Evolutionary conservation across 2,113 vertebrate species (phyloP).

Genomic region (Alethe castanea): DNA sequence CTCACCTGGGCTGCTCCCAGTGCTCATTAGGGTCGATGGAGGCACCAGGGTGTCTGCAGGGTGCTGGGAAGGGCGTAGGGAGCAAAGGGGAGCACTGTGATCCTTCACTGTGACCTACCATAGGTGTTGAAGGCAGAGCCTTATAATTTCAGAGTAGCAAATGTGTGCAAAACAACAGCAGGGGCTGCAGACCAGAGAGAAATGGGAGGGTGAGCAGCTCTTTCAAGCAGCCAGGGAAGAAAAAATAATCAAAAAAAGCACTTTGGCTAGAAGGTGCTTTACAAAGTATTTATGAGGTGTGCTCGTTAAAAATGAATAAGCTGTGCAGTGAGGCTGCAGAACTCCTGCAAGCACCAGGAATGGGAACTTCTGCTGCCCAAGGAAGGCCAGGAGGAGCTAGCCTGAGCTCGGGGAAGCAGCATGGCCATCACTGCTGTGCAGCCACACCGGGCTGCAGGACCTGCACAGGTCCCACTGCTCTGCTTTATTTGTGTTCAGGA

Average conservation of each 20-base stretch:
- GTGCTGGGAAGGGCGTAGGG: not conserved
- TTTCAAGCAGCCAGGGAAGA: not conserved
- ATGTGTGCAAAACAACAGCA: not conserved
- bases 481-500: too few species aligned
- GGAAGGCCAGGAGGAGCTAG: not conserved
- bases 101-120: not conserved
- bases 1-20: not conserved
- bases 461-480: accelerated
- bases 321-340: conserved; percentile 6
- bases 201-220: not conserved
- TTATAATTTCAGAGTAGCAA: not conserved
- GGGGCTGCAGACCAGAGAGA: not conserved
- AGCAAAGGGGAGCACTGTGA: not conserved
- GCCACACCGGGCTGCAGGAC: not conserved
- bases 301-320: conserved; percentile 60
- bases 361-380: not conserved
- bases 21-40: accelerated
- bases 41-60: not conserved
- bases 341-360: not conserved
- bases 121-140: not conserved
- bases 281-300: conserved; percentile 58
- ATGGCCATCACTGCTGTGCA: accelerated
- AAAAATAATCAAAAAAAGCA: not conserved
- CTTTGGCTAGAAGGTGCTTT: conserved; percentile 49
- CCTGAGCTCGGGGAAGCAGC: not conserved